phyloP scores from a whole-genome alignment of 2,888 invertebrate genomes.

The Oxyscelio sp. region DNA sequence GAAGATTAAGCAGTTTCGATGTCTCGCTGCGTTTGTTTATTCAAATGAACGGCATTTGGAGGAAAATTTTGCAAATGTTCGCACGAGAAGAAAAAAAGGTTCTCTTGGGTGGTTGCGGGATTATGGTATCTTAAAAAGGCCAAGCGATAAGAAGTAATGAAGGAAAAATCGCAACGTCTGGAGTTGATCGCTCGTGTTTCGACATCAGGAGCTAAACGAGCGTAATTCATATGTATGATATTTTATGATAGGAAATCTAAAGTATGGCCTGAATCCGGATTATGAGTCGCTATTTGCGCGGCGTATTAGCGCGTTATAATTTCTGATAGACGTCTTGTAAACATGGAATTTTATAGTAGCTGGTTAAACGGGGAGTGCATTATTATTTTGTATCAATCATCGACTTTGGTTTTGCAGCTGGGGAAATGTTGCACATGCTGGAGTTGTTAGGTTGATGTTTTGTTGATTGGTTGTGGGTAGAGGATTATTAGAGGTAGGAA shows the following conservation, averaged over 20 bases:
- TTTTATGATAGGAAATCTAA: conserved; percentile 40
- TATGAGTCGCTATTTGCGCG: conserved; percentile 28
- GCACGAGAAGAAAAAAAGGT: neutral
- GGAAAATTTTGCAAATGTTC: neutral
- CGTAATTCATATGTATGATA: conserved; percentile 30
- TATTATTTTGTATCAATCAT: conserved; percentile 69
- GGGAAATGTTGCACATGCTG: too few species aligned
- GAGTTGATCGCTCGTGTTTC: conserved; percentile 8
- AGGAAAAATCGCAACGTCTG: neutral
- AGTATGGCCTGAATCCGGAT: conserved; percentile 19
- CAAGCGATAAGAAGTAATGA: conserved; percentile 1
- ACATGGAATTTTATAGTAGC: conserved; percentile 71
- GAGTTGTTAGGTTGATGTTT: too few species aligned
- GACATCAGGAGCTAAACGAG: neutral
- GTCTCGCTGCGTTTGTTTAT: conserved; percentile 37
- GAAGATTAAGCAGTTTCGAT: conserved; percentile 24
- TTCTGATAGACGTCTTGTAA: conserved; percentile 45
- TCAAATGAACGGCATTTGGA: conserved; percentile 16
- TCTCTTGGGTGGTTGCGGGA: neutral
- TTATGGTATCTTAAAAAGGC: neutral
- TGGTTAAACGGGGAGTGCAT: conserved; percentile 65
- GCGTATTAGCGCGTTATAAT: conserved; percentile 59
- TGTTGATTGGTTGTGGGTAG: too few species aligned
- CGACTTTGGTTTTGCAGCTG: too few species aligned
- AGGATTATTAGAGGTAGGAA: too few species aligned